A percentile compares a stretch with the other conserved stretches of the same genome.
Evolutionary conservation across 1,140 invertebrate genomes (phyloP).

Genomic region (Tigriopus japonicus): DNA sequence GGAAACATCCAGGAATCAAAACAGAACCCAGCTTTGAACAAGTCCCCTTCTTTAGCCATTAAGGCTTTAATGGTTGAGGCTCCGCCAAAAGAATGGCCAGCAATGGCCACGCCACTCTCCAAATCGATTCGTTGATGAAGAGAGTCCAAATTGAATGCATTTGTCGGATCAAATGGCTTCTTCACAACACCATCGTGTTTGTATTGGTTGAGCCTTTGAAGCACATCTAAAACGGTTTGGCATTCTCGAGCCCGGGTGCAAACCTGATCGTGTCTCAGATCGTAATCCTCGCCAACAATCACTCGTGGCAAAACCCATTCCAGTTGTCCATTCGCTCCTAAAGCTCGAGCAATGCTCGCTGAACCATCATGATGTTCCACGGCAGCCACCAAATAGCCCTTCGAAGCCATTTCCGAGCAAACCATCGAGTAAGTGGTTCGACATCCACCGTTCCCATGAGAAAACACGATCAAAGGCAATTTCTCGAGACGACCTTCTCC

Average conservation of each 20-base stretch:
- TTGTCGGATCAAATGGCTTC: not conserved
- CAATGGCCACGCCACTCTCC: not conserved
- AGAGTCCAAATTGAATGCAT: not conserved
- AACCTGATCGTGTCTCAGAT: not conserved
- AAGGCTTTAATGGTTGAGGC: not conserved
- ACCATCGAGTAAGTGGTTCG: slow-evolving; percentile 29
- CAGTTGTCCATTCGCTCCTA: not conserved
- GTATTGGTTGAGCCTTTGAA: not conserved
- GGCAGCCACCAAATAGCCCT: slow-evolving; percentile 33
- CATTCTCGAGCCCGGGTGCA: not conserved
- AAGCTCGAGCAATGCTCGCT: not conserved
- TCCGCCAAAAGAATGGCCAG: not conserved
- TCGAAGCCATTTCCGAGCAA: slow-evolving; percentile 30
- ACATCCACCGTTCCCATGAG: slow-evolving; percentile 34
- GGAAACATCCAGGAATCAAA: slow-evolving; percentile 7
- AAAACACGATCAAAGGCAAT: slow-evolving; percentile 31
- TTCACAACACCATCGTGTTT: not conserved
- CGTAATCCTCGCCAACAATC: not conserved
- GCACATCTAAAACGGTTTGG: not conserved
- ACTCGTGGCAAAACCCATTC: not conserved
- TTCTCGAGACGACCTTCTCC: too few species aligned
- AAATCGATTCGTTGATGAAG: not conserved
- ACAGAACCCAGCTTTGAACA: not conserved
- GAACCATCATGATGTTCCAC: slow-evolving; percentile 26
- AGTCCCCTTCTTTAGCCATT: not conserved